These are phyloP conservation scores for Chymomyza procnemis DNA, from an alignment of 2,888 invertebrate genomes.

Conservation along the genomic window DNA sequence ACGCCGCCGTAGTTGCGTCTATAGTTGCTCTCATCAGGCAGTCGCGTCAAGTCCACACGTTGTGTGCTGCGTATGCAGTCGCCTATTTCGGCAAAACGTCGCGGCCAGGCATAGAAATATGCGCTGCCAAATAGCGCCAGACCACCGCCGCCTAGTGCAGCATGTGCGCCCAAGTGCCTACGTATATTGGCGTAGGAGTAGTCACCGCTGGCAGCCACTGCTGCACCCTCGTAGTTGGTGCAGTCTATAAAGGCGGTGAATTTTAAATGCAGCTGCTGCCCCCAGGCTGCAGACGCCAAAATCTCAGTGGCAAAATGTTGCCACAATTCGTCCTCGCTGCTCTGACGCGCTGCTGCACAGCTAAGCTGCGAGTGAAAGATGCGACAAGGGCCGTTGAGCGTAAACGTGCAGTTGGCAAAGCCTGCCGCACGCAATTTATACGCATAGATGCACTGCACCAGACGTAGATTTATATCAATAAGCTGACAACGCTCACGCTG, in stretches of 20 bases:
- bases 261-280: conserved; percentile 82
- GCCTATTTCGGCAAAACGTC: conserved; percentile 83
- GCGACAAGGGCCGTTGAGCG: conserved; percentile 86
- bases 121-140: conserved; percentile 94
- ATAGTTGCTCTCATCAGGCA: conserved; percentile 96
- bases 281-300: conserved; percentile 82
- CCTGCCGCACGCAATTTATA: conserved; percentile 91
- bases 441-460: conserved; percentile 91
- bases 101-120: conserved; percentile 94
- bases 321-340: conserved; percentile 91
- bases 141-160: conserved; percentile 95
- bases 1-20: conserved; percentile 92
- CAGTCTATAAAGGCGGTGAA: conserved; percentile 94
- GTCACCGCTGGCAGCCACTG: conserved; percentile 80
- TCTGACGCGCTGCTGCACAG: conserved; percentile 84
- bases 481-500: conserved; percentile 85
- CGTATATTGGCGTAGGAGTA: conserved; percentile 85
- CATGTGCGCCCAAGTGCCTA: conserved; percentile 87
- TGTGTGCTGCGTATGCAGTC: conserved; percentile 78
- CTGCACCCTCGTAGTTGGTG: conserved; percentile 86
- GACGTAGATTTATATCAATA: conserved; percentile 86
- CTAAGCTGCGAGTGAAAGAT: conserved; percentile 86
- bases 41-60: conserved; percentile 84
- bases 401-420: conserved; percentile 86
- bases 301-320: conserved; percentile 89